Percentiles rank a stretch among this genome's conserved stretches.
Conservation (phyloP, 2,113 vertebrate species). For the Todiramphus chloris region DNA sequence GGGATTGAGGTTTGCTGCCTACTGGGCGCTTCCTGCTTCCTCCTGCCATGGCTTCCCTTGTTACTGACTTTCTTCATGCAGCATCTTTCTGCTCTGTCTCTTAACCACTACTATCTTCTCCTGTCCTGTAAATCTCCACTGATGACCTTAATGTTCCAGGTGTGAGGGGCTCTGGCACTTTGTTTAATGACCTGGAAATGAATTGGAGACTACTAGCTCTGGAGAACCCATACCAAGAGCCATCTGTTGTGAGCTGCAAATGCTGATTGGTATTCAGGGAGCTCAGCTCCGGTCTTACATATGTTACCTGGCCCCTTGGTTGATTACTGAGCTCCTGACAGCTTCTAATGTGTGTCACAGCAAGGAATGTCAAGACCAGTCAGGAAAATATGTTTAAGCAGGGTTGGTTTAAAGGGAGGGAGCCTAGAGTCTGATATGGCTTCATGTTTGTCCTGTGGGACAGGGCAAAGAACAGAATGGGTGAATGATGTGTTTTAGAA, state of each 20-base stretch:
- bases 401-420: not conserved
- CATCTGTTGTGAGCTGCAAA: conserved; percentile 19
- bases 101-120: not conserved
- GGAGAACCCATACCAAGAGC: not conserved
- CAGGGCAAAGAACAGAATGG: not conserved
- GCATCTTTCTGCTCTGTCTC: not conserved
- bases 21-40: not conserved
- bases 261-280: not conserved
- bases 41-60: not conserved
- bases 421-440: not conserved
- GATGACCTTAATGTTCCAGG: not conserved
- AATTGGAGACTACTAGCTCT: not conserved
- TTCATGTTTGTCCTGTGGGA: not conserved
- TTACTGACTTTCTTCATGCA: not conserved
- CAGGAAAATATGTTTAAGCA: not conserved
- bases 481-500: not conserved
- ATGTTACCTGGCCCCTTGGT: not conserved
- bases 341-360: conserved; percentile 2
- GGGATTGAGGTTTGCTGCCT: not conserved
- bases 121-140: not conserved
- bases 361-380: not conserved
- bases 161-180: not conserved
- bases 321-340: conserved; percentile 16
- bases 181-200: not conserved
- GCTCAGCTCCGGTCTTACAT: not conserved